Base-by-base conservation (phyloP, 92 coral and sea anemone genomes). In the Muricea muricata region DNA sequence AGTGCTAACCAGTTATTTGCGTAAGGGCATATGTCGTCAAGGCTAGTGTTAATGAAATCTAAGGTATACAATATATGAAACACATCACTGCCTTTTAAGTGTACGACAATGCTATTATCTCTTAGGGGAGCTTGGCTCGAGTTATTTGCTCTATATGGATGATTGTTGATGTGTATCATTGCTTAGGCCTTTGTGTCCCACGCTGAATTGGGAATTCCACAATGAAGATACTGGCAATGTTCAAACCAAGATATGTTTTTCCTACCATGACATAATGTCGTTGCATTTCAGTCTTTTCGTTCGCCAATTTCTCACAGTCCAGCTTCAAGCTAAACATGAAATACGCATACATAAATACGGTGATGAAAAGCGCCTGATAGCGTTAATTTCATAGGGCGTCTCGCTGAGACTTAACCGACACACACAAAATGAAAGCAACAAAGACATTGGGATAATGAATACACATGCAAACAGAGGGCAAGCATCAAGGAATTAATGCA, bases 241-340 rank as follows among this genome's bases (percentile, higher is more conserved):
- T n/a, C n/a, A n/a, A n/a, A n/a, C n/a, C n/a, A n/a, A n/a, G n/a
- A n/a, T n/a, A n/a, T n/a, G n/a, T n/a, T n/a, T n/a, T n/a, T 45
- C 96, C 84, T 45, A 97, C 99, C 99, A 97, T 97, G 20, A 97
- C 99, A 69, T 97, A 97, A 75, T 97, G 99, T 35, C 99, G 87
- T 46, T 97, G 99, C 99, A 97, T 97, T 58, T 97, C 99, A 40
- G 99, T 97, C 81, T 97, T 97, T 81, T 97, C 99, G 84, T 96
- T 94, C 55, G 99, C 99, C 73, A 97, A 84, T 93, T 97, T 97
- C 78, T 97, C 99, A 79, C 99, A 97, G 87, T 97, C 99, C 87
- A 97, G 91, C 90, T 97, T 97, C 90, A 97, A 93, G 84, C 99
- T 97, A 89, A 89, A 94, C 93, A 95, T 91, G 87, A 52, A 7